Evolutionary conservation across 2,113 vertebrate species (phyloP).

Genomic region (Azemiops feae): DNA sequence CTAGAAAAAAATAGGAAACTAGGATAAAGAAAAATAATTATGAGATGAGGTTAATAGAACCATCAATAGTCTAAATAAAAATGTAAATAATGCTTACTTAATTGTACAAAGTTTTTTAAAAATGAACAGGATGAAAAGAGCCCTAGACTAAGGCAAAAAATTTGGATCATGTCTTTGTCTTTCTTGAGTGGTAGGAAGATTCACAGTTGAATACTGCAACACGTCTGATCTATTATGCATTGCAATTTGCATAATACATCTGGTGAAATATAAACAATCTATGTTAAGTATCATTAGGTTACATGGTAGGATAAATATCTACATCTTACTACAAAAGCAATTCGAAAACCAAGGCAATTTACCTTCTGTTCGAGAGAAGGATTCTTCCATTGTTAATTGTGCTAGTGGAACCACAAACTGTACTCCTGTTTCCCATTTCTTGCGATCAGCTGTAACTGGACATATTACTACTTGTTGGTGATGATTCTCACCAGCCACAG

Average conservation of each 20-base stretch:
- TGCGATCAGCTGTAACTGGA: constrained; percentile 76
- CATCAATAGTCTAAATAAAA: not conserved
- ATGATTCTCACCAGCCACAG: constrained; percentile 48
- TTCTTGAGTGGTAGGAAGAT: not conserved
- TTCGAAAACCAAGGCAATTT: constrained; percentile 28
- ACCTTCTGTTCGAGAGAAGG: constrained; percentile 75
- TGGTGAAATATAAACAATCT: not conserved
- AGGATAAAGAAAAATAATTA: not conserved
- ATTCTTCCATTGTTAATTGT: constrained; percentile 79
- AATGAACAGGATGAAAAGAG: not conserved
- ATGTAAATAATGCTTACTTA: not conserved
- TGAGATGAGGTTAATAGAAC: not conserved
- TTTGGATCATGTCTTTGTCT: not conserved
- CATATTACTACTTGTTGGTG: constrained; percentile 65
- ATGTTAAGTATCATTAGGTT: not conserved
- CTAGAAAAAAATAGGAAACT: not conserved
- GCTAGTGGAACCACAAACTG: constrained; percentile 78
- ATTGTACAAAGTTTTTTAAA: not conserved
- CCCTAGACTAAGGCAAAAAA: not conserved
- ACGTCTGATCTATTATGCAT: not conserved
- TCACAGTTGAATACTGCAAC: not conserved
- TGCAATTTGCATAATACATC: not conserved
- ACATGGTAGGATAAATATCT: not conserved
- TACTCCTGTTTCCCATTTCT: constrained; percentile 83
- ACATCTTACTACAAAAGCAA: not conserved